Conservation (phyloP, 2,797 vertebrate species). For the Xerus rutilus region DNA sequence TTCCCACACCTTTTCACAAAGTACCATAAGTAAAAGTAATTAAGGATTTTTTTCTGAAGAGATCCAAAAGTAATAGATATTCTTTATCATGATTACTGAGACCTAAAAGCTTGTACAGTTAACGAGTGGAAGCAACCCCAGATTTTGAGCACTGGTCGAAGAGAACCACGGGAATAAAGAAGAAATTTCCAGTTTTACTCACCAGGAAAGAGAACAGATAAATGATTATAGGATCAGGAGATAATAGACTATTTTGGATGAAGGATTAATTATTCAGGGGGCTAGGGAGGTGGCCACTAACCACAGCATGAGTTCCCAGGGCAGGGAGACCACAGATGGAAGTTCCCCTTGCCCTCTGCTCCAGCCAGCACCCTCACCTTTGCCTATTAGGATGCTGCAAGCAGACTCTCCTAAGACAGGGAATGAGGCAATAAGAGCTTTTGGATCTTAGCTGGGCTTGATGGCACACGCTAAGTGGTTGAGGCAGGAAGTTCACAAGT, state of each 20-base stretch:
- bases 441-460: too few species aligned
- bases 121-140: background rate
- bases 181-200: background rate
- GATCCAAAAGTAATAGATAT: background rate
- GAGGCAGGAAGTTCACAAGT: too few species aligned
- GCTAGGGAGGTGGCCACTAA: background rate
- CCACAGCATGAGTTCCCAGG: background rate
- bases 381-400: background rate
- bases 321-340: background rate
- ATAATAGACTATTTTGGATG: background rate
- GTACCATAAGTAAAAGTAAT: background rate
- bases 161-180: background rate
- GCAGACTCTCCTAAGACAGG: background rate
- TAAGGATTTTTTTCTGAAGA: conserved; percentile 37
- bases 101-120: background rate
- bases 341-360: background rate
- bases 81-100: background rate
- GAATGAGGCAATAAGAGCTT: background rate
- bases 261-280: background rate
- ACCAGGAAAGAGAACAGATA: background rate
- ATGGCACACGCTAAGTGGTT: too few species aligned
- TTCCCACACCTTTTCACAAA: background rate
- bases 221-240: background rate
- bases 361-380: background rate
- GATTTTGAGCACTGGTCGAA: background rate